Evolutionary conservation across 2,113 vertebrate species (phyloP).

Genomic region (Mirounga angustirostris): DNA sequence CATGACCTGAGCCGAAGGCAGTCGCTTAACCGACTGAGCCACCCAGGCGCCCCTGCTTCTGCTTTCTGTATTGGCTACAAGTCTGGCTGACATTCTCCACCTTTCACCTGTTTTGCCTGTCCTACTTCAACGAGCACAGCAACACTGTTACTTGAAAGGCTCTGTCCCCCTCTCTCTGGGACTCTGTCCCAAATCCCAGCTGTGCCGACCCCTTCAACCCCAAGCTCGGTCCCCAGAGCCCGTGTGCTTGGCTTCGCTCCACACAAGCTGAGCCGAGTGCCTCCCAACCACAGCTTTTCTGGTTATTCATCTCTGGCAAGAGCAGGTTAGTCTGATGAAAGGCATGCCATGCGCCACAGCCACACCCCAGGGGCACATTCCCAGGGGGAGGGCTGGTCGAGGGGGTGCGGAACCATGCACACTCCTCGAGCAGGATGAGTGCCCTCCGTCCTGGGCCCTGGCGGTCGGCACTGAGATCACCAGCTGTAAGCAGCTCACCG

Average conservation of each 20-base stretch:
- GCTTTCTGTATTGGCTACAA: not conserved
- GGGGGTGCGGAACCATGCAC: rapidly evolving
- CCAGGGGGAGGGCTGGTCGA: not conserved
- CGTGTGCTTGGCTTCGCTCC: not conserved
- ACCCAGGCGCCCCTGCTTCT: not conserved
- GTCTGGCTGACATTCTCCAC: not conserved
- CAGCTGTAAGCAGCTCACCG: rapidly evolving
- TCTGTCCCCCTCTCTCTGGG: not conserved
- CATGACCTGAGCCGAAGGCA: too few species aligned
- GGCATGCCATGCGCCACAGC: not conserved
- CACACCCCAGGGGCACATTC: too few species aligned
- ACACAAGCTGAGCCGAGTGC: not conserved
- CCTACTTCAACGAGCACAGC: not conserved
- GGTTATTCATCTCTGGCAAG: not conserved
- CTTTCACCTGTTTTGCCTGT: not conserved
- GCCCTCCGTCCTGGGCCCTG: not conserved
- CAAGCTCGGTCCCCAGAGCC: not conserved
- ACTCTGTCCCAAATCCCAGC: not conserved
- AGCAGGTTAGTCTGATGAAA: rapidly evolving
- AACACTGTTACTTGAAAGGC: not conserved
- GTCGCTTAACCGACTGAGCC: too few species aligned
- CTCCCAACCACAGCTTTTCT: not conserved
- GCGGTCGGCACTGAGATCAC: rapidly evolving
- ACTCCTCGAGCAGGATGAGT: not conserved
- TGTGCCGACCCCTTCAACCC: not conserved